Percentiles rank a stretch among this genome's conserved stretches.
Evolutionary conservation across 2,888 invertebrate genomes (phyloP).

Genomic region (Arge pagana): DNA sequence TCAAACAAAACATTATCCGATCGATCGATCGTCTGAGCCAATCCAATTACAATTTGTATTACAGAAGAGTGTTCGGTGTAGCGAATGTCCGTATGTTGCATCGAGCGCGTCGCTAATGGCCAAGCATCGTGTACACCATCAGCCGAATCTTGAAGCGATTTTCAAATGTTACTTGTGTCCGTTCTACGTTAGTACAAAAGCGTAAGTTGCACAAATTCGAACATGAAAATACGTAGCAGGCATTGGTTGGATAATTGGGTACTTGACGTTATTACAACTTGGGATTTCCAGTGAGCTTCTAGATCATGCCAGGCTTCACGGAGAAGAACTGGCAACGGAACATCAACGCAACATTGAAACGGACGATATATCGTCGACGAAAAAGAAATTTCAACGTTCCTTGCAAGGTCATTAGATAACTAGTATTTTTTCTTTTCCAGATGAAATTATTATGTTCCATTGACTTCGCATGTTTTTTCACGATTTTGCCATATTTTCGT

Average conservation of each 20-base stretch:
- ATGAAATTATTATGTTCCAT: no score
- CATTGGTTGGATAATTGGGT: no score
- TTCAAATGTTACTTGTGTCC: slow-evolving; percentile 83
- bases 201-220: slow-evolving; percentile 59
- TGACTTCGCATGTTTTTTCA: no score
- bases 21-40: no score
- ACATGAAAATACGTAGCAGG: no score
- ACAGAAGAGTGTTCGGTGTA: slow-evolving; percentile 59
- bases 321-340: slow-evolving; percentile 51
- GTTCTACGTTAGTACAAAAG: slow-evolving; percentile 74
- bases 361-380: slow-evolving; percentile 23
- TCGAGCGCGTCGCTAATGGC: slow-evolving; percentile 65
- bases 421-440: no score
- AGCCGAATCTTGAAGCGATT: slow-evolving; percentile 69
- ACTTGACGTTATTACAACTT: no score
- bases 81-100: slow-evolving; percentile 74
- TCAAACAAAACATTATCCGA: no score
- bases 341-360: slow-evolving; percentile 44
- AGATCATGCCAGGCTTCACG: slow-evolving; percentile 51
- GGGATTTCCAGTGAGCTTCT: slow-evolving; percentile 43
- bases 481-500: no score
- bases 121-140: slow-evolving; percentile 72
- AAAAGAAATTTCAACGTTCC: slow-evolving; percentile 11
- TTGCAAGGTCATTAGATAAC: slow-evolving; percentile 1
- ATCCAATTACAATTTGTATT: slow-evolving; percentile 12